These are phyloP conservation scores for Apomyelois bistriatella DNA, from an alignment of 2,888 invertebrate species.

Conservation along the genomic window DNA sequence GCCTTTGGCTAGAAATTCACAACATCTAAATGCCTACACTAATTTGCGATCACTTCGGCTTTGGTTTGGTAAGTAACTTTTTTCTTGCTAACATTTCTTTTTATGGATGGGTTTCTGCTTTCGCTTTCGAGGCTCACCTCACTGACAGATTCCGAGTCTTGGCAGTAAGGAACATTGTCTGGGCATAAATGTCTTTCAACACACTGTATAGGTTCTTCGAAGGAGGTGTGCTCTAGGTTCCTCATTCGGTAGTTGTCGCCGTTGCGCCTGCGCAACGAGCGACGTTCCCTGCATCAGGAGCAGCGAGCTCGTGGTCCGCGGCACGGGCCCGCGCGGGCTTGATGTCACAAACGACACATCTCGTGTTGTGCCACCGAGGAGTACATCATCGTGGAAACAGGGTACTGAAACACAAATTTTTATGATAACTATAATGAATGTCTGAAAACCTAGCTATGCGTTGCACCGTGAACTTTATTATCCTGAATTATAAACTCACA, in stretches of 20 bases:
- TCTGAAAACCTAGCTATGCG: too few relatives aligned
- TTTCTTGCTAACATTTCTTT: slow-evolving; percentile 47
- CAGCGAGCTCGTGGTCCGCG: slow-evolving; percentile 57
- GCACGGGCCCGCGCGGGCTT: slow-evolving; percentile 68
- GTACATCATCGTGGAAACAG: slow-evolving; percentile 79
- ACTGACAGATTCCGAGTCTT: slow-evolving; percentile 64
- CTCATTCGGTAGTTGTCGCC: slow-evolving; percentile 57
- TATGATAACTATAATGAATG: neutral
- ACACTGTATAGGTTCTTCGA: slow-evolving; percentile 40
- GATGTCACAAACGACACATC: slow-evolving; percentile 85
- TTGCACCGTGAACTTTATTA: too few relatives aligned
- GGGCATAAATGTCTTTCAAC: slow-evolving; percentile 35
- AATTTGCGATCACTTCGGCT: slow-evolving; percentile 57
- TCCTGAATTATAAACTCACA: too few relatives aligned
- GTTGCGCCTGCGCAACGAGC: slow-evolving; percentile 54
- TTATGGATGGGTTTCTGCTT: slow-evolving; percentile 60
- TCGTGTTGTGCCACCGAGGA: slow-evolving; percentile 83
- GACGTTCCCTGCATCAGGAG: slow-evolving; percentile 69
- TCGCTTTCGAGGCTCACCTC: slow-evolving; percentile 69
- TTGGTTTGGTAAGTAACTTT: slow-evolving; percentile 68
- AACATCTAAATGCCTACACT: slow-evolving; percentile 19
- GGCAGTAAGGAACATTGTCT: slow-evolving; percentile 45
- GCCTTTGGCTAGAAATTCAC: slow-evolving; percentile 12
- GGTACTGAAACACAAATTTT: slow-evolving; percentile 61
- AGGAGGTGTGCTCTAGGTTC: slow-evolving; percentile 45